phyloP scores from a whole-genome alignment of 2,113 vertebrate species.

The Tragelaphus imberbis region DNA sequence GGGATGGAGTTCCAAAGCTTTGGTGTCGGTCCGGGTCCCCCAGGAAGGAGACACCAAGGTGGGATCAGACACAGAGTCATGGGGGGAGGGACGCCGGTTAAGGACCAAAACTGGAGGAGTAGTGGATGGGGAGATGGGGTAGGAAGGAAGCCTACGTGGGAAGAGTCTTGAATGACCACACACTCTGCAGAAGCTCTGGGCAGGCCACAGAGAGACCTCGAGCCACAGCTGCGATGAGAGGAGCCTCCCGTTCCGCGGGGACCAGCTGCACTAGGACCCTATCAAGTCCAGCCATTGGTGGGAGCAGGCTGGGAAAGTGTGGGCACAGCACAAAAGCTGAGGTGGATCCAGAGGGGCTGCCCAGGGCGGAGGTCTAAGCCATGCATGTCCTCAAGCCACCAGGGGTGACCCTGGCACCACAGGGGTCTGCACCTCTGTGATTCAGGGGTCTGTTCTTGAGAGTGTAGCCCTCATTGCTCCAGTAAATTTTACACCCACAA shows the following conservation, averaged over 20 bases:
- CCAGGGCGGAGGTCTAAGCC: rapidly evolving
- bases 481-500: background rate
- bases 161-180: background rate
- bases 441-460: background rate
- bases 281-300: rapidly evolving
- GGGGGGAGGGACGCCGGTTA: background rate
- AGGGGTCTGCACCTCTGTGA: background rate
- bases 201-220: background rate
- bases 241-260: rapidly evolving
- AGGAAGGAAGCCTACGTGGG: background rate
- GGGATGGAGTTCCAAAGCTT: background rate
- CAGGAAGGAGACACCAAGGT: background rate
- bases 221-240: background rate
- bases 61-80: background rate
- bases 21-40: background rate
- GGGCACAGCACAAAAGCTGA: background rate
- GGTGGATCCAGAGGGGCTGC: background rate
- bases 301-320: background rate
- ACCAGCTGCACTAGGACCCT: no score
- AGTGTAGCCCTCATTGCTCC: background rate
- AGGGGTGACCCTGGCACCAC: background rate
- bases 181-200: background rate
- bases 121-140: no score
- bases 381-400: rapidly evolving
- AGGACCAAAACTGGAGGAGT: background rate